phyloP scores from a whole-genome alignment of 2,888 invertebrate species.

The Pammene aurita region DNA sequence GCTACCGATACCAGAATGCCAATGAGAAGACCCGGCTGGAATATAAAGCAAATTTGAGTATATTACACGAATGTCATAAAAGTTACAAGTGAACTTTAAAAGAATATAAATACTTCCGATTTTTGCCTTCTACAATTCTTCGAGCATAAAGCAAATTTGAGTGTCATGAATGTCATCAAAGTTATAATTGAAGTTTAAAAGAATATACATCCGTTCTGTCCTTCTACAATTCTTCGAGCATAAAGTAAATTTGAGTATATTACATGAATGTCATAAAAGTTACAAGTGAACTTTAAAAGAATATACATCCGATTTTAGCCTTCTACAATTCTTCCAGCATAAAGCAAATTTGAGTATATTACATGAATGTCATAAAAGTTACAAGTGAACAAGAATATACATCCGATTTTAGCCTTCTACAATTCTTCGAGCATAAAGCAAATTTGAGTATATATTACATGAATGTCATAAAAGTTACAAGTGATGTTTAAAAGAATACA shows the following conservation, averaged over 20 bases:
- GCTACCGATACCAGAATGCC: slow-evolving; percentile 28
- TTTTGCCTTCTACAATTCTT: neutral
- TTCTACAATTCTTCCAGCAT: neutral
- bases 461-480: slow-evolving; percentile 1
- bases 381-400: no score
- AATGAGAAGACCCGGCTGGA: slow-evolving; percentile 30
- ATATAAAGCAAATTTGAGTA: slow-evolving; percentile 25
- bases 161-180: no score
- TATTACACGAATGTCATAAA: slow-evolving; percentile 17
- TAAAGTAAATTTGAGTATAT: slow-evolving; percentile 17
- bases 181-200: no score
- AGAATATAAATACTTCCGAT: no score
- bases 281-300: neutral
- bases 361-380: no score
- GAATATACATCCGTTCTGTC: no score
- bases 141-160: no score
- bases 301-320: neutral
- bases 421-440: no score
- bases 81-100: neutral
- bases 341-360: no score
- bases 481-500: no score
- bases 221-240: no score
- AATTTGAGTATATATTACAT: slow-evolving; percentile 19
- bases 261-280: slow-evolving; percentile 17
- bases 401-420: no score